Evolutionary conservation across 2,797 vertebrate genomes (phyloP), one percentile per base, ranked within the genome.

Genomic region (Pipistrellus pipistrellus): DNA sequence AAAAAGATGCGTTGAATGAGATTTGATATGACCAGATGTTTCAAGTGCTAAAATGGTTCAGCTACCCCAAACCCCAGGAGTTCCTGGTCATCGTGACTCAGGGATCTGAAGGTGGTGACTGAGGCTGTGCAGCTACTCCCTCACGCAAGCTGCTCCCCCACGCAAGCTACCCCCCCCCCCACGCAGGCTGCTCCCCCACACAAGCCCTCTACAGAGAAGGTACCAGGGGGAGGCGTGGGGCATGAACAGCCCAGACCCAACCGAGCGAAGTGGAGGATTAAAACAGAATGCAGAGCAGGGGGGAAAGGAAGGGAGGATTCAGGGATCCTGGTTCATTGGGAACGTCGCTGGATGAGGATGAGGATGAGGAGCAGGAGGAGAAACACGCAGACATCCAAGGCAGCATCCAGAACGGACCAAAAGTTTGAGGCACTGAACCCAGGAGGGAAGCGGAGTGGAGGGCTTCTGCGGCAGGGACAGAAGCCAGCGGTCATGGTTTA

Each of bases 341-440:
- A 59, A 64, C 32, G 44, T 12, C 4, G 64, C 1, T 23, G 68
- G 23, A 41, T 13, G 38, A 73, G 30, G 23, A 41, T 13, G 38
- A 73, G 30, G 96, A 95, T 94, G 96, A 46, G 7, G 96, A 46
- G 7, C 2, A 71, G 89, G n/a, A 17, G 9, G 41, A 55, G 57
- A 76, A 46, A 73, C 0, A 46, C 0, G 85, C 81, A 95, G 93
- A 95, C 85, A 77, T 41, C 3, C 62, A 92, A 96, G 69, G 6
- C 85, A 92, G 82, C 88, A 81, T 35, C 44, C 46, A 18, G 53
- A 85, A 38, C 8, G 13, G 38, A 51, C 8, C 1, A 25, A 35
- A 68, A 53, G 46, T 27, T 0, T 3, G 51, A 71, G 77, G 72
- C 2, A 3, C 11, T 25, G 66, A 46, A 41, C 30, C 11, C 5